phyloP scores from a whole-genome alignment of 1,140 invertebrate species.

The Holotrichia oblita region DNA sequence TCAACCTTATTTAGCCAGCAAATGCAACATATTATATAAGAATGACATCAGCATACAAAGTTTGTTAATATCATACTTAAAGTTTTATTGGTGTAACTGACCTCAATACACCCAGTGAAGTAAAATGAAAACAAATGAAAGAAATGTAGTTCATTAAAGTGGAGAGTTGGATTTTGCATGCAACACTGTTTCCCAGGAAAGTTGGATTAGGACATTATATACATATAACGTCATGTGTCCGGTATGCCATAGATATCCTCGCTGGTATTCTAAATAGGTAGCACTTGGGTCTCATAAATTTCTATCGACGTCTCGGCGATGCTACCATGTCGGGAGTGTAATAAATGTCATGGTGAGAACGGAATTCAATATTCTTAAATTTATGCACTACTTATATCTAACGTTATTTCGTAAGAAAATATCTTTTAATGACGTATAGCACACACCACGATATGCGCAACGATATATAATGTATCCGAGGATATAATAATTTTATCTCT shows the following conservation, averaged over 20 bases:
- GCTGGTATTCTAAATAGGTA: slow-evolving; percentile 30
- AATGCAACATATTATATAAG: no score
- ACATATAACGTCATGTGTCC: not conserved
- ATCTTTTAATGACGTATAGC: slow-evolving; percentile 23
- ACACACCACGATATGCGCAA: not conserved
- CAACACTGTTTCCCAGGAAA: not conserved
- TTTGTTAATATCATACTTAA: no score
- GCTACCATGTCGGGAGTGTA: not conserved
- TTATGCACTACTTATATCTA: slow-evolving; percentile 27
- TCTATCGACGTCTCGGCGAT: slow-evolving; percentile 20
- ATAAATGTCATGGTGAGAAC: slow-evolving; percentile 11
- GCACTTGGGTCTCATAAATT: not conserved
- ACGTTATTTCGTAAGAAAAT: slow-evolving; percentile 14
- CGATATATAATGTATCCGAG: not conserved
- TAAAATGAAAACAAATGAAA: no score
- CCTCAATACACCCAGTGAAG: no score
- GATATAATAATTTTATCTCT: no score
- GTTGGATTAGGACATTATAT: slow-evolving; percentile 4
- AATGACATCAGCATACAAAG: no score
- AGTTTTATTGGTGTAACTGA: no score
- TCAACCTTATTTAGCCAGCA: no score
- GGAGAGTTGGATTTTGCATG: no score
- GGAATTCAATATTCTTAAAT: slow-evolving; percentile 33
- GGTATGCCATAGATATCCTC: not conserved
- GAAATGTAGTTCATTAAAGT: not conserved